phyloP scores from a whole-genome alignment of 2,113 vertebrate genomes.

The Epinephelus lanceolatus region DNA sequence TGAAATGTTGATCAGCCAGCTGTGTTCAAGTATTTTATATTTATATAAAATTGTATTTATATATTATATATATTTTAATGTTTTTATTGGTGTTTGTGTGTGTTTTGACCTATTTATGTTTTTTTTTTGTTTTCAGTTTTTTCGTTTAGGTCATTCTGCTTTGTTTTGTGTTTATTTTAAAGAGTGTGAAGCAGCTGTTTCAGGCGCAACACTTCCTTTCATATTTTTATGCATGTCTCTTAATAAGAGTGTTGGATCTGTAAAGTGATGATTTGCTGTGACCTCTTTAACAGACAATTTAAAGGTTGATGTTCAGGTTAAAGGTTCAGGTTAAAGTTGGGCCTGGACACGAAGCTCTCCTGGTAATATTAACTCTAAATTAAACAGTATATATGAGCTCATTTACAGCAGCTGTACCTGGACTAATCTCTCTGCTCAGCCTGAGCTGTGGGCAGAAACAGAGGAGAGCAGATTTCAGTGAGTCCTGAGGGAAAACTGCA shows the following conservation, averaged over 20 bases:
- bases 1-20: not conserved
- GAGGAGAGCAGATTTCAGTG: conserved; percentile 5
- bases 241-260: not conserved
- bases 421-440: not conserved
- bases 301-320: not conserved
- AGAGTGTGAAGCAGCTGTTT: too few relatives aligned
- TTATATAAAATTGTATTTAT: not conserved
- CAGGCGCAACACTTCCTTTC: not conserved
- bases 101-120: not conserved
- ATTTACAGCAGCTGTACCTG: not conserved
- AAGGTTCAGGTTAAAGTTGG: not conserved
- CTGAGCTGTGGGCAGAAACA: not conserved
- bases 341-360: too few relatives aligned
- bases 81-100: too few relatives aligned
- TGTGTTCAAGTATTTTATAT: not conserved
- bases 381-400: not conserved
- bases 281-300: not conserved
- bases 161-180: not conserved
- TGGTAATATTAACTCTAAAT: not conserved
- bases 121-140: not conserved
- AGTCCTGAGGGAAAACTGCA: conserved; percentile 24
- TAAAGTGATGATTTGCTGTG: not conserved
- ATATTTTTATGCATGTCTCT: not conserved
- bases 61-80: too few relatives aligned
- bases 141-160: not conserved